phyloP scores from a whole-genome alignment of 2,888 invertebrate species.

The Cerastoderma edule region DNA sequence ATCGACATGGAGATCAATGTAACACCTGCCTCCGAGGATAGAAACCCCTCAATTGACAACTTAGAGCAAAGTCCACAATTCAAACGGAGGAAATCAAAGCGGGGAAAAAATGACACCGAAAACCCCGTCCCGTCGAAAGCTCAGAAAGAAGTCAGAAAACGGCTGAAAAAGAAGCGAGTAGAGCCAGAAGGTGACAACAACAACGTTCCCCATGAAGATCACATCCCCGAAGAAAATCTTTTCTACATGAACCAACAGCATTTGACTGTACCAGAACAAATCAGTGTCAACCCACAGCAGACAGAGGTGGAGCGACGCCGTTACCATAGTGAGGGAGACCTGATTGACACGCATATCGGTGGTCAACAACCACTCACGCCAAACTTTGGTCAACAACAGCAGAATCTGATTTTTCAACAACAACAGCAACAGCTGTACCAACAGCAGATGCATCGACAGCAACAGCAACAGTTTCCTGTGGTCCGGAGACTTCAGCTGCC shows the following conservation, averaged over 20 bases:
- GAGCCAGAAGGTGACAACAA: slow-evolving; percentile 58
- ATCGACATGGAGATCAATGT: neutral
- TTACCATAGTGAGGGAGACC: slow-evolving; percentile 45
- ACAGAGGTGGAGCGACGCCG: slow-evolving; percentile 28
- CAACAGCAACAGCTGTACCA: slow-evolving; percentile 17
- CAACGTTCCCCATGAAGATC: slow-evolving; percentile 43
- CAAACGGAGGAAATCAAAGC: slow-evolving; percentile 29
- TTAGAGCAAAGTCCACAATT: slow-evolving; percentile 13
- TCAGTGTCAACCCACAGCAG: neutral
- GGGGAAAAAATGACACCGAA: slow-evolving; percentile 8
- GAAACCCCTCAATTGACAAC: neutral
- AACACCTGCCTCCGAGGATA: neutral
- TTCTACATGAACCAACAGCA: slow-evolving; percentile 44
- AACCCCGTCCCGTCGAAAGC: slow-evolving; percentile 4
- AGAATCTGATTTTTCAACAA: neutral
- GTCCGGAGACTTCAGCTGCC: slow-evolving; percentile 25
- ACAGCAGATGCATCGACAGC: neutral
- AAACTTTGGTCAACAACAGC: slow-evolving; percentile 5
- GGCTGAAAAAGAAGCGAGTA: slow-evolving; percentile 38
- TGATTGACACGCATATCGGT: slow-evolving; percentile 52
- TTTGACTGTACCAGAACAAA: slow-evolving; percentile 25
- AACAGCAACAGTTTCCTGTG: slow-evolving; percentile 16
- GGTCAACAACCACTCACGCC: slow-evolving; percentile 20
- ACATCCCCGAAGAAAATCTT: slow-evolving; percentile 20
- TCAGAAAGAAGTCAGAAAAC: slow-evolving; percentile 25